These are phyloP conservation scores for Percina caprodes DNA, from an alignment of 2,113 vertebrate genomes.

Conservation along the genomic window DNA sequence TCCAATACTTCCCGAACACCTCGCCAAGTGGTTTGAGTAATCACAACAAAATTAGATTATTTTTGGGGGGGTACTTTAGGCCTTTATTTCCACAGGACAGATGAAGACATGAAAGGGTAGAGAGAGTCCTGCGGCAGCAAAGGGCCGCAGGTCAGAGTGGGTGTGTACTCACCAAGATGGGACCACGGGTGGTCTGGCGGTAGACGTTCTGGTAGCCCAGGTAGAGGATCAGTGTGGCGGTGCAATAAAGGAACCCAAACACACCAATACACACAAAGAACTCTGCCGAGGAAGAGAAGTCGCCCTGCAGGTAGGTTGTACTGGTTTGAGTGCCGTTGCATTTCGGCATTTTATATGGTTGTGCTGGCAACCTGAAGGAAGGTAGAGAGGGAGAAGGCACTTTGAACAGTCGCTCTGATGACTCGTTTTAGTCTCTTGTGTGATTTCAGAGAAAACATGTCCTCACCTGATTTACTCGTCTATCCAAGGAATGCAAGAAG, in stretches of 20 bases:
- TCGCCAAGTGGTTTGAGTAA: neutral
- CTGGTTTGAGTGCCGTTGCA: conserved; percentile 62
- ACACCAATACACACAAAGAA: conserved; percentile 95
- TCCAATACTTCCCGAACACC: neutral
- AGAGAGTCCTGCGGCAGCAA: too few species aligned
- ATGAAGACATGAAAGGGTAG: too few species aligned
- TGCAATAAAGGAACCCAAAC: conserved; percentile 94
- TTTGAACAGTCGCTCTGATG: neutral
- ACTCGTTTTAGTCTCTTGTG: neutral
- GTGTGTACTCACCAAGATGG: conserved; percentile 86
- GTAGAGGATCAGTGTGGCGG: conserved; percentile 90
- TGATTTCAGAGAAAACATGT: conserved; percentile 30
- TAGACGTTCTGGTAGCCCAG: conserved; percentile 92
- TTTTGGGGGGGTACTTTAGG: too few species aligned
- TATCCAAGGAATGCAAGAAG: conserved; percentile 63
- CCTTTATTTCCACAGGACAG: too few species aligned
- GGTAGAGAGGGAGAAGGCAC: neutral
- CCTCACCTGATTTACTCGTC: conserved; percentile 68
- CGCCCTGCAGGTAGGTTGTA: conserved; percentile 85
- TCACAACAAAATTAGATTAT: too few species aligned
- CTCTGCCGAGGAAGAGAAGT: conserved; percentile 93
- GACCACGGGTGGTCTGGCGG: conserved; percentile 86
- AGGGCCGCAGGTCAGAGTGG: too few species aligned
- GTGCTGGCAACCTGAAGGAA: conserved; percentile 83
- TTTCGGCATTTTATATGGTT: conserved; percentile 73